Evolutionary conservation across 1,140 invertebrate species (phyloP), one percentile per base, ranked within the genome.

Genomic region (Neodiprion pinetum): DNA sequence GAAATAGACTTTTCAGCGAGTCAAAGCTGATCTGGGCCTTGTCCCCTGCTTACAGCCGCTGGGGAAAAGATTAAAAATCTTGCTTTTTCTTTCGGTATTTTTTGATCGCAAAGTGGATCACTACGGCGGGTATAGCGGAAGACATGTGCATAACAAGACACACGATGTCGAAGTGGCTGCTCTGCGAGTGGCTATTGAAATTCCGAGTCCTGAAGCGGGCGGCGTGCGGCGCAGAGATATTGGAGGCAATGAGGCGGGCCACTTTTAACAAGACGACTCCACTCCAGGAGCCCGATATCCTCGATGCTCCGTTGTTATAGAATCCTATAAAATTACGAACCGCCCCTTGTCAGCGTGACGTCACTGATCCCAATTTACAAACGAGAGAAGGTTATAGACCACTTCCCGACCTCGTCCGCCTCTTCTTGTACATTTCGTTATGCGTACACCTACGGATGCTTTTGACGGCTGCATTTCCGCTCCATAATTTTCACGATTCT

Each of bases 241-340:
- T 80, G 84, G 82, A 83, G 81, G 79, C 81, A 83, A 83, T 84
- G 81, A 84, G 81, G 82, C 83, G 78, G 82, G 81, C 78, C 80
- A 83, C 78, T 83, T 81, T 82, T 83, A 80, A 84, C 83, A 83
- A 85, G 82, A 83, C 82, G 80, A 83, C 80, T 79, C 74, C 75
- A 75, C 72, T 80, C 72, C 9, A 14, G 50, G 21, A 48, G 17
- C 28, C 76, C 76, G 75, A 77, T 80, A 80, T 72, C 69, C 75
- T 75, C 77, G 76, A 80, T 82, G 78, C 77, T 77, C 74, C 78
- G 76, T 78, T 79, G 78, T 80, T 77, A 78, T 74, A 80, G 77
- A 82, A 82, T 83, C 76, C 80, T 70, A 80, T 79, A 82, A 84
- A 84, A 84, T 85, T 84, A 84, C 79, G 81, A 80, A 79, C 74